Conservation (phyloP, 2,888 invertebrate genomes). For the Dasysyrphus tricinctus region DNA sequence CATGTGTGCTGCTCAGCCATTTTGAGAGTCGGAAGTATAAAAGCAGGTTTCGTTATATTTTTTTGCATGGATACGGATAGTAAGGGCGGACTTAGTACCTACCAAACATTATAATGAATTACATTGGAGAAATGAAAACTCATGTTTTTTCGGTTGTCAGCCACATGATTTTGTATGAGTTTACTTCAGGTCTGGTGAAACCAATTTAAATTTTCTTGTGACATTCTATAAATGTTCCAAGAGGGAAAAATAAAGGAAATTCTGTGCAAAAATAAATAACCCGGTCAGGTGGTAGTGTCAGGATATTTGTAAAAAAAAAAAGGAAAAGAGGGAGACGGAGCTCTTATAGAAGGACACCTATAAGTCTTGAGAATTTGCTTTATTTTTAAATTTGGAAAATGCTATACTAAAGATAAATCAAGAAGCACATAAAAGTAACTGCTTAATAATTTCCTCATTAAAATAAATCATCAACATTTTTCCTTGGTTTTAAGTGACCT, state of each 20-base stretch:
- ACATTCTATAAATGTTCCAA: slow-evolving; percentile 30
- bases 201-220: slow-evolving; percentile 57
- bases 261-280: background rate
- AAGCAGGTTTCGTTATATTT: slow-evolving; percentile 34
- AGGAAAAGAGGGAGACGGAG: background rate
- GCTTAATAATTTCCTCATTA: slow-evolving; percentile 3
- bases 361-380: background rate
- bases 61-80: background rate
- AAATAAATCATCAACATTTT: background rate
- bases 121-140: slow-evolving; percentile 56
- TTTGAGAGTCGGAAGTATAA: slow-evolving; percentile 1
- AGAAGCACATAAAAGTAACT: background rate
- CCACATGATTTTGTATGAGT: slow-evolving; percentile 40
- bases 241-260: slow-evolving; percentile 2
- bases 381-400: background rate
- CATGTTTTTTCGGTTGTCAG: slow-evolving; percentile 54
- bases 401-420: background rate
- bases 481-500: background rate
- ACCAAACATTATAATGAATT: slow-evolving; percentile 48
- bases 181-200: slow-evolving; percentile 7
- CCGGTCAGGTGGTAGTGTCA: slow-evolving; percentile 13
- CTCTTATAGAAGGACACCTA: background rate
- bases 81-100: background rate
- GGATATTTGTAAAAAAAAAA: background rate
- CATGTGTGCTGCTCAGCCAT: slow-evolving; percentile 15